phyloP scores from a whole-genome alignment of 2,113 vertebrate genomes.

The Asarcornis scutulata region DNA sequence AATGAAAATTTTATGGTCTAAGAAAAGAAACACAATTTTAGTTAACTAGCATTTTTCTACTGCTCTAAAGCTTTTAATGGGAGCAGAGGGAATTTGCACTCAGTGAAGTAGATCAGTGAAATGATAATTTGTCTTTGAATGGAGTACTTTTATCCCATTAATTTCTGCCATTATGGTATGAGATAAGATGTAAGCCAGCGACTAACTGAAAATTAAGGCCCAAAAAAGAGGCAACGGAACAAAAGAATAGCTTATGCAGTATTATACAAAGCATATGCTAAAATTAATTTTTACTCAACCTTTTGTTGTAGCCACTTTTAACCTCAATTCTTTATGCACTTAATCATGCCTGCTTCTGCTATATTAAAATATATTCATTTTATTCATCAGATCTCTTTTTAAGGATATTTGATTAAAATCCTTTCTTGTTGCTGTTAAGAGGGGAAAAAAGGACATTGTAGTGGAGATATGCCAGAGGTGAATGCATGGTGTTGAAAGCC shows the following conservation, averaged over 20 bases:
- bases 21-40: constrained; percentile 81
- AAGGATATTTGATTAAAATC: constrained; percentile 32
- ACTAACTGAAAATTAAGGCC: constrained; percentile 75
- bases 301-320: constrained; percentile 57
- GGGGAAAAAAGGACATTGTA: background rate
- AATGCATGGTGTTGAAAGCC: background rate
- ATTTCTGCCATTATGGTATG: constrained; percentile 74
- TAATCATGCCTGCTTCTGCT: constrained; percentile 46
- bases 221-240: constrained; percentile 56
- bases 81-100: constrained; percentile 74
- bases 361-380: constrained; percentile 49
- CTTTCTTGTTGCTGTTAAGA: background rate
- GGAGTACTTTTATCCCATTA: constrained; percentile 80
- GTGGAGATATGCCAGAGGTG: background rate
- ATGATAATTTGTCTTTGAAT: constrained; percentile 83
- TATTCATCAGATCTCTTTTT: background rate
- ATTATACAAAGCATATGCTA: constrained; percentile 42
- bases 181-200: constrained; percentile 75
- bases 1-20: constrained; percentile 77
- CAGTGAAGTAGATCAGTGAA: constrained; percentile 78
- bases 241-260: constrained; percentile 66
- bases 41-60: constrained; percentile 77
- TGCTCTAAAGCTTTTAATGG: constrained; percentile 76
- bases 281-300: constrained; percentile 68
- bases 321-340: constrained; percentile 38